Base-by-base conservation (phyloP, 2,888 invertebrate genomes). In the Drosophila lutescens region DNA sequence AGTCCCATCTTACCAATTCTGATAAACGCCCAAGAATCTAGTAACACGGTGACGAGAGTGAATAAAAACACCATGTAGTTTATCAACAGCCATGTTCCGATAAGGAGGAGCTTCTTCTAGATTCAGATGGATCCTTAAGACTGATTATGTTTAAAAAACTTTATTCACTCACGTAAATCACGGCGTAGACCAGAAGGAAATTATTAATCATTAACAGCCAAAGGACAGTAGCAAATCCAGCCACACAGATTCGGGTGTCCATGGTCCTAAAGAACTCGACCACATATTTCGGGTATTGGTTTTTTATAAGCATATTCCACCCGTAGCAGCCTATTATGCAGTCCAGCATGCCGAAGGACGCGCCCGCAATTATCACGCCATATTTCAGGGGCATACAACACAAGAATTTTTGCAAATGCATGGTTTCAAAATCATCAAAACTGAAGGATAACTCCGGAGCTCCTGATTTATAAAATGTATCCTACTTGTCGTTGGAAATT, bases 11-110 rank as follows among this genome's bases (percentile, higher is more conserved):
- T 67, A 77, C 77, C 17, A 2, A 63, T 47, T 44, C 69, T 23
- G 9, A 55, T 0, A 9, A 74, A 8, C 1, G 60, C 60, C 8
- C 38, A 0, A 6, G 17, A 6, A 51, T 44, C 51, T 2, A 77
- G n/a, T 30, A 77, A 10, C 0, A 62, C 74, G 10, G 66, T 74
- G 3, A 74, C 50, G 10, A 77, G 32, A 0, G 77, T 77, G 9
- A 73, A 59, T 12, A 77, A 20, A 10, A 68, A 55, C 12, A 69
- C 60, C 4, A 62, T 8, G 15, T 66, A 69, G 36, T 69, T 76
- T 1, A 74, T 36, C 57, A 77, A 23, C 13, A 77, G 32, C 77
- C 77, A 77, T 3, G 51, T 57, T 9, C 66, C 77, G 32, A 77
- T 38, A 2, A 30, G 41, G 0, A 8, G 6, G 1, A 40, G 51